Percentiles rank a stretch among this genome's conserved stretches.
Evolutionary conservation across 1,140 invertebrate genomes (phyloP).

Genomic region (Pectinophora gossypiella): DNA sequence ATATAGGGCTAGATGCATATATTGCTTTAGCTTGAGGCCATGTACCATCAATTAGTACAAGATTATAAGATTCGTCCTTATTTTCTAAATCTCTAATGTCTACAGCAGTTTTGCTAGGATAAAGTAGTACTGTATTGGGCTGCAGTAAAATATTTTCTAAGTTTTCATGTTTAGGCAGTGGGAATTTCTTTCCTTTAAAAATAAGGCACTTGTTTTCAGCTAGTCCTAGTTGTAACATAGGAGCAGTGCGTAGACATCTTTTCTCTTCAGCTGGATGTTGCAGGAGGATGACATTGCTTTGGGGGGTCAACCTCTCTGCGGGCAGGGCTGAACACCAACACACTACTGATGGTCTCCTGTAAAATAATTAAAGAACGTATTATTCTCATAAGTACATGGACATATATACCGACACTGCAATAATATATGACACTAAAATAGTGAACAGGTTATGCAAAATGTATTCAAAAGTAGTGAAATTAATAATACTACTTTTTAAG

Average conservation of each 20-base stretch:
- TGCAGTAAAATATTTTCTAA: conserved; percentile 81
- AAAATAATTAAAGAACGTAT: no score
- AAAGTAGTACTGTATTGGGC: conserved; percentile 86
- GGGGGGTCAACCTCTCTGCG: conserved; percentile 78
- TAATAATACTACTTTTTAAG: no score
- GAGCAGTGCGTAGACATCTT: conserved; percentile 89
- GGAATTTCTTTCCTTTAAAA: conserved; percentile 91
- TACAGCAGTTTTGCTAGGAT: conserved; percentile 86
- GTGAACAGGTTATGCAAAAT: no score
- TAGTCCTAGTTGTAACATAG: conserved; percentile 89
- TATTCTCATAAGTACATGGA: no score
- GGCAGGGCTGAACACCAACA: conserved; percentile 93
- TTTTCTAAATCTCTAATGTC: conserved; percentile 74
- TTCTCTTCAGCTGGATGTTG: conserved; percentile 97
- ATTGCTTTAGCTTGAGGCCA: conserved; percentile 95
- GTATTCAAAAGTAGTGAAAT: no score
- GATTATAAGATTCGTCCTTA: conserved; percentile 79
- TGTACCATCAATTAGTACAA: conserved; percentile 94
- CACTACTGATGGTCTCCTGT: conserved; percentile 88
- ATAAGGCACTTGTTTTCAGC: conserved; percentile 84
- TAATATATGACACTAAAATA: no score
- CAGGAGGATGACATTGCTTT: conserved; percentile 86
- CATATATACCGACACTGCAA: no score
- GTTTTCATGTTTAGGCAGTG: conserved; percentile 79
- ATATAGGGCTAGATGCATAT: conserved; percentile 82